phyloP scores from a whole-genome alignment of 2,797 vertebrate species.

The Alfaro cultratus region DNA sequence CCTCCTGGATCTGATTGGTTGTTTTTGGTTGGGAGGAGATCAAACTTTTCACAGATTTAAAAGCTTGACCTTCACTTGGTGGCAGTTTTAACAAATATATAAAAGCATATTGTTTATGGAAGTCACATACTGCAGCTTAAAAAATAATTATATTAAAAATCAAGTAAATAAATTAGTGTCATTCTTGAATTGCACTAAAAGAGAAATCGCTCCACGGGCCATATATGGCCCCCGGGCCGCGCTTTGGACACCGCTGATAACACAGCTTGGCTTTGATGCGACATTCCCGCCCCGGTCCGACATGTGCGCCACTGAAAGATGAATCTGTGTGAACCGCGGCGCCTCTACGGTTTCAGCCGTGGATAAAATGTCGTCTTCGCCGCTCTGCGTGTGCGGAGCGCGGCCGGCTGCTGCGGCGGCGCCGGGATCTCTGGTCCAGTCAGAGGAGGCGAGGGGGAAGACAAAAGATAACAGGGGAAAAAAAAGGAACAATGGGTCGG shows the following conservation, averaged over 20 bases:
- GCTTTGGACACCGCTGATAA: background rate
- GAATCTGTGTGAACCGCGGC: constrained; percentile 16
- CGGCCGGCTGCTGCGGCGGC: constrained; percentile 64
- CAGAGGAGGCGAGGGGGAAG: constrained; percentile 11
- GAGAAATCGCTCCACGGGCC: too few species aligned
- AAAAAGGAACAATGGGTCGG: constrained; percentile 1
- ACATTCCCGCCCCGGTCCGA: constrained; percentile 11
- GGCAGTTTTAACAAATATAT: too few species aligned
- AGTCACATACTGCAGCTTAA: too few species aligned
- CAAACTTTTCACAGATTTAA: too few species aligned
- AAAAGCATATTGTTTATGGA: too few species aligned
- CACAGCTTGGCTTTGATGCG: constrained; percentile 6
- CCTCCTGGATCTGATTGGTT: too few species aligned
- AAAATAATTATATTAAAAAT: too few species aligned
- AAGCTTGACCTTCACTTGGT: too few species aligned
- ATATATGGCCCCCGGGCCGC: too few species aligned
- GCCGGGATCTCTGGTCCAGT: constrained; percentile 15
- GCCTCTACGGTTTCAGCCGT: constrained; percentile 41
- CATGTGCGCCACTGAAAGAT: constrained; percentile 39
- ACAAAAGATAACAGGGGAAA: background rate
- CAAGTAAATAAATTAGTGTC: too few species aligned
- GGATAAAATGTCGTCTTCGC: constrained; percentile 37
- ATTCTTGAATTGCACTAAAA: too few species aligned
- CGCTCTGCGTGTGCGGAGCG: constrained; percentile 35
- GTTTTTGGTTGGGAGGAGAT: too few species aligned